Evolutionary conservation across 2,888 invertebrate species (phyloP), one percentile per base, ranked within the genome.

Genomic region (Trachelus troglodyta): DNA sequence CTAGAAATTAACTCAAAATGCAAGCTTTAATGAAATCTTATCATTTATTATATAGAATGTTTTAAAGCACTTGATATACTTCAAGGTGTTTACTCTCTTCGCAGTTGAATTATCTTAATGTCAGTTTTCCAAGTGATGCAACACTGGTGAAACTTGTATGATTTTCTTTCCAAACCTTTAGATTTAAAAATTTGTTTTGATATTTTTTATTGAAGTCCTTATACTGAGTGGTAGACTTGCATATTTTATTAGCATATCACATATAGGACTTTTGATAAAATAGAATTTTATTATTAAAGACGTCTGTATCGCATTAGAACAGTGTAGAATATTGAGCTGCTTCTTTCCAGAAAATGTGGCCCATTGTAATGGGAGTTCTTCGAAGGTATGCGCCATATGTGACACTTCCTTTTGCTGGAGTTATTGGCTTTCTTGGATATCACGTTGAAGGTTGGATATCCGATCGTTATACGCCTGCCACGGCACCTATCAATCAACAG

Each of bases 401-500:
- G 68, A 96, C 96, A 0, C 91, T 98, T 71, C 98, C 98, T 0
- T 93, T 97, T 81, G 98, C 97, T 0, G 96, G 94, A 0, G 92
- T 97, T 0, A 93, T 98, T 35, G 98, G 98, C 6, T 93, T 96
- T 77, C 92, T 98, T 85, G 98, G 98, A 35, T 98, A 98, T 90
- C 96, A 97, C 86, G 84, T 98, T 81, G 98, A 98, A 92, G 94
- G 93, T 77, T 90, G 94, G 80, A 75, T 96, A 11, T 96, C 96
- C 0, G 95, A 95, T 89, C 95, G 93, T 93, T 95, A 96, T 87
- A 96, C 96, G 15, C 96, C 96, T 34, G 40, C 87, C n/a, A 85
- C 89, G 12, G 85, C 85, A n/a, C 83, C 91, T 11, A 82, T 91
- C 56, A 84, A 80, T 15, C 87, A 91, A 75, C 91, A 91, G 79